Base-by-base conservation (phyloP, 1,140 invertebrate species). In the Helicoverpa zea region DNA sequence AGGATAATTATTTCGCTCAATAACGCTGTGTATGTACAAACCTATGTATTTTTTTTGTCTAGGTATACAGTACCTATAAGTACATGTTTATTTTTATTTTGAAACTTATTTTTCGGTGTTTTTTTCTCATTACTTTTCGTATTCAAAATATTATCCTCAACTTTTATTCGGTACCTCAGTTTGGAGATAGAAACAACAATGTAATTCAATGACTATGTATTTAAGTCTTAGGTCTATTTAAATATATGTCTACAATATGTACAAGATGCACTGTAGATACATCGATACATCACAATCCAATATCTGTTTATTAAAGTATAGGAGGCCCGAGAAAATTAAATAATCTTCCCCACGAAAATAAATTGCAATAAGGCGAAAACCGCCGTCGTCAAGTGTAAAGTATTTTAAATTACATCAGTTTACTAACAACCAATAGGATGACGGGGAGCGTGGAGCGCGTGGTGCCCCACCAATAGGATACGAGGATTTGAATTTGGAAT, bases 361-460 rank as follows among this genome's bases (percentile, higher is more conserved):
- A 91, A 92, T 94, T 93, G 91, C 90, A 87, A 86, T 90, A 91
- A 94, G 86, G 88, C 88, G 88, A 88, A 85, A 88, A 86, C 86
- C 88, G 87, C 82, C 80, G 86, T 84, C 85, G 87, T 74, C 70
- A 81, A 80, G 86, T 89, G 91, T 43, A 90, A 87, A 91, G 92
- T 93, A 92, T 94, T 90, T 91, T 88, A 90, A 92, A 90, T 92
- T 92, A 91, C 84, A 91, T 94, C 88, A 88, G 80, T 80, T 89
- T 90, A 89, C 87, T 80, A 85, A 76, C 86, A 72, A 74, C 92
- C 92, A 94, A 94, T 94, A 64, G 82, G 87, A 64, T 76, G 23
- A 30, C 64, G 66, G 73, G 9, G 59, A 74, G 61, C 61, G 49
- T 30, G 72, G 61, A 66, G 49, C 59, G 51, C 72, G 68, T 5